Evolutionary conservation across 2,797 vertebrate genomes (phyloP).

Genomic region (Notoglanidium macrostoma): DNA sequence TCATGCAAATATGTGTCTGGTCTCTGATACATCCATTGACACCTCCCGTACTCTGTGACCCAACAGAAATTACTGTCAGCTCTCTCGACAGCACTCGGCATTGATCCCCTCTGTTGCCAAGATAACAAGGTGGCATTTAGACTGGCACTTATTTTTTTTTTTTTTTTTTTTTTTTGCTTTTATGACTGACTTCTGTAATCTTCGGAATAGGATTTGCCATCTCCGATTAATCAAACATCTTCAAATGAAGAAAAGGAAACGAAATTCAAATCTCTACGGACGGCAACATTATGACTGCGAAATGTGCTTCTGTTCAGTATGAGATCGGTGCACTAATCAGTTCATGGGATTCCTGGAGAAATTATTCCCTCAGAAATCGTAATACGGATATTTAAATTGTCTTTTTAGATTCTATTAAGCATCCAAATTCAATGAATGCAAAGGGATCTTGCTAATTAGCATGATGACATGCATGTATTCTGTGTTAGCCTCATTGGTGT

Average conservation of each 20-base stretch:
- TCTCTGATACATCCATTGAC: conserved; percentile 68
- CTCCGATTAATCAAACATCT: conserved; percentile 77
- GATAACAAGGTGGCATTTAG: conserved; percentile 75
- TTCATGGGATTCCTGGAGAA: conserved; percentile 26
- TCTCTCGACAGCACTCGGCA: conserved; percentile 68
- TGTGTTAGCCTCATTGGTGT: neutral
- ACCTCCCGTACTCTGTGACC: conserved; percentile 75
- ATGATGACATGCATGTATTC: conserved; percentile 38
- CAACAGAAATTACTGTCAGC: conserved; percentile 81
- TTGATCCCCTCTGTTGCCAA: conserved; percentile 76
- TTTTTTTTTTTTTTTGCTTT: conserved; percentile 28
- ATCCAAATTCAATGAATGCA: neutral
- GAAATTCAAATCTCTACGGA: conserved; percentile 43
- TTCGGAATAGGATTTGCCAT: conserved; percentile 67
- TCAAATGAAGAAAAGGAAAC: conserved; percentile 66
- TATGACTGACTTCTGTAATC: conserved; percentile 69
- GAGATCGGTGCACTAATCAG: conserved; percentile 21
- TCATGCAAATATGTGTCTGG: conserved; percentile 55
- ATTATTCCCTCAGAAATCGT: neutral
- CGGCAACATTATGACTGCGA: conserved; percentile 2
- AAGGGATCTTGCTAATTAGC: conserved; percentile 13
- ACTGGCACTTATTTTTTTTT: conserved; percentile 43
- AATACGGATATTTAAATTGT: conserved; percentile 25
- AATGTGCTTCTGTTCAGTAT: conserved; percentile 5
- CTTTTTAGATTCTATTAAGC: conserved; percentile 1